Base-by-base conservation (phyloP, 2,888 invertebrate species). In the Tupiocoris notatus region DNA sequence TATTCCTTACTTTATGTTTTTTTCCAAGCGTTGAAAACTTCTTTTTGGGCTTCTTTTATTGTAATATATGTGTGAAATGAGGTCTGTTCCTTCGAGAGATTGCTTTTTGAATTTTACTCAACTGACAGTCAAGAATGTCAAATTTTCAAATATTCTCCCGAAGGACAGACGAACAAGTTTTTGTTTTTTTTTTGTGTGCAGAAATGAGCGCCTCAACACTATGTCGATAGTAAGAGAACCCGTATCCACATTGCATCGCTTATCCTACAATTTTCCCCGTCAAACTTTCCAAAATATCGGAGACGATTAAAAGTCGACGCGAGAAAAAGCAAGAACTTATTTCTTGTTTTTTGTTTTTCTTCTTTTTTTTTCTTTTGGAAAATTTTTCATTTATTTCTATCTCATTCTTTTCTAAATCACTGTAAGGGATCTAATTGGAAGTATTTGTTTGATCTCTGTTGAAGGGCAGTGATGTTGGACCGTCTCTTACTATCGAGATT, bases 401-500 rank as follows among this genome's bases (percentile, higher is more conserved):
- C 58, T 63, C 23, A 63, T 63, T 63, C 17, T 63, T 18, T 20
- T 63, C 64, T 20, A 63, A 66, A 66, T 66, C 24, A 66, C 21
- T 66, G 21, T 66, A 18, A 24, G 66, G 21, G 18, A 25, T 59
- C 65, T 75, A 75, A 75, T 64, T 65, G 75, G 66, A 58, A 20
- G 62, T 76, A 22, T 66, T 76, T 77, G 73, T 78, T 78, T 78
- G 74, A 66, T 78, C 74, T 78, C 74, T 78, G 78, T 78, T 78
- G 71, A 78, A 78, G 76, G 78, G 77, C 65, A 68, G 74, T 75
- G 71, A 71, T 64, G 70, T 71, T 70, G 71, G 67, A 68, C 65
- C 67, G 71, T 75, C 78, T 78, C 78, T 78, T 78, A 78, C 78
- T 78, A 78, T 78, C 78, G 75, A 77, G 77, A 77, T 77, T 77